Evolutionary conservation across 1,140 invertebrate species (phyloP).

Genomic region (Cyphomyrmex costatus): DNA sequence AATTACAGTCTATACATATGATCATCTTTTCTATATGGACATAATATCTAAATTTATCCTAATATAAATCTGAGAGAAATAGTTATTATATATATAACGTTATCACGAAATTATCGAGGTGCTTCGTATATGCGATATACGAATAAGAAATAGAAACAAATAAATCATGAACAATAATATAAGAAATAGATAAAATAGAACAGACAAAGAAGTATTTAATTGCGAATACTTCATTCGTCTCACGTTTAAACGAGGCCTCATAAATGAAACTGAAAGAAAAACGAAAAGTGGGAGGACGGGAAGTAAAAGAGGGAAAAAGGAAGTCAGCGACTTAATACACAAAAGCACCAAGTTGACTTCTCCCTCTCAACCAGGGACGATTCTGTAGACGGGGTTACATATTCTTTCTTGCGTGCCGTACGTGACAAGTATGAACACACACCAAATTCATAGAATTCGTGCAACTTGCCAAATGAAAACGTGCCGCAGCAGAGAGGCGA

Average conservation of each 20-base stretch:
- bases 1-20: no score
- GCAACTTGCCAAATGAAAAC: neutral
- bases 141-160: neutral
- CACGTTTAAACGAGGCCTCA: conserved; percentile 60
- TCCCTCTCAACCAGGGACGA: conserved; percentile 35
- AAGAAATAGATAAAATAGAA: conserved; percentile 11
- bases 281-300: neutral
- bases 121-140: no score
- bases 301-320: conserved; percentile 13
- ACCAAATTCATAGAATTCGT: conserved; percentile 2
- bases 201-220: conserved; percentile 66
- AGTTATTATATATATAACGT: conserved; percentile 4
- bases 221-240: conserved; percentile 66
- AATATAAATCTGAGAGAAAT: neutral
- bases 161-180: neutral
- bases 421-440: conserved; percentile 70
- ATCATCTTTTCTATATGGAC: no score
- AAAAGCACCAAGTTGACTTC: conserved; percentile 68
- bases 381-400: conserved; percentile 64
- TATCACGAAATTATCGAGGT: neutral
- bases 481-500: neutral
- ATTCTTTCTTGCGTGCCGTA: conserved; percentile 71
- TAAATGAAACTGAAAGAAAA: conserved; percentile 35
- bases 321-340: conserved; percentile 71
- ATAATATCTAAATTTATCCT: no score